A percentile compares a stretch with the other conserved stretches of the same genome.
Conservation (phyloP, 92 coral and sea anemone genomes). For the Phymanthus crucifer region DNA sequence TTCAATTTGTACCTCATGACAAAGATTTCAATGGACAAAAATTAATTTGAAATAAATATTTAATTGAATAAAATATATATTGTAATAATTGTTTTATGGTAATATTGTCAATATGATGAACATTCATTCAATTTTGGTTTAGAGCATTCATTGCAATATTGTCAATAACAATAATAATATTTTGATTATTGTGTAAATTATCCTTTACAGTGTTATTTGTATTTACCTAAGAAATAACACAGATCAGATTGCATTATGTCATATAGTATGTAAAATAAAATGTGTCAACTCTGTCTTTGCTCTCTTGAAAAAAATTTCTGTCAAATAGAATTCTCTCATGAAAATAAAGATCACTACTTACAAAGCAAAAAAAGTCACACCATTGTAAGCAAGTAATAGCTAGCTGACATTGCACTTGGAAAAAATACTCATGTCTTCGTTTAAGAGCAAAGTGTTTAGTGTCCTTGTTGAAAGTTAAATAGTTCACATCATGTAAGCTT, state of each 20-base stretch:
- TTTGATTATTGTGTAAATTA: neutral
- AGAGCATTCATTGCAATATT: no score
- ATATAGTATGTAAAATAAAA: conserved; percentile 28
- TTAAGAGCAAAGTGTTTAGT: conserved; percentile 33
- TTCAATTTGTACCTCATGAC: neutral
- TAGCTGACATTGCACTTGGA: conserved; percentile 57
- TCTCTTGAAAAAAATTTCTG: conserved; percentile 29
- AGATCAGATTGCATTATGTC: conserved; percentile 15
- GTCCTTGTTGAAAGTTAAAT: conserved; percentile 18
- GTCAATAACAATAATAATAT: neutral
- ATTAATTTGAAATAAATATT: neutral
- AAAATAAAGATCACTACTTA: conserved; percentile 1
- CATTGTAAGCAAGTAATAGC: conserved; percentile 48
- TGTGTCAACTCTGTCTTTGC: conserved; percentile 27
- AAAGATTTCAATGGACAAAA: neutral
- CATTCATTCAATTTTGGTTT: no score
- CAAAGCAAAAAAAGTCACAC: conserved; percentile 43
- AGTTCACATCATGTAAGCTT: conserved; percentile 43
- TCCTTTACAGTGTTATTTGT: neutral
- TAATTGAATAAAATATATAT: neutral
- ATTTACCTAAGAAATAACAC: neutral
- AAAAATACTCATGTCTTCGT: conserved; percentile 36
- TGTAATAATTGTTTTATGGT: neutral
- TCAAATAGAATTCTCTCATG: conserved; percentile 22
- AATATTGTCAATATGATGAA: no score